Evolutionary conservation across 2,113 vertebrate genomes (phyloP).

Genomic region (Campylomormyrus numenius): DNA sequence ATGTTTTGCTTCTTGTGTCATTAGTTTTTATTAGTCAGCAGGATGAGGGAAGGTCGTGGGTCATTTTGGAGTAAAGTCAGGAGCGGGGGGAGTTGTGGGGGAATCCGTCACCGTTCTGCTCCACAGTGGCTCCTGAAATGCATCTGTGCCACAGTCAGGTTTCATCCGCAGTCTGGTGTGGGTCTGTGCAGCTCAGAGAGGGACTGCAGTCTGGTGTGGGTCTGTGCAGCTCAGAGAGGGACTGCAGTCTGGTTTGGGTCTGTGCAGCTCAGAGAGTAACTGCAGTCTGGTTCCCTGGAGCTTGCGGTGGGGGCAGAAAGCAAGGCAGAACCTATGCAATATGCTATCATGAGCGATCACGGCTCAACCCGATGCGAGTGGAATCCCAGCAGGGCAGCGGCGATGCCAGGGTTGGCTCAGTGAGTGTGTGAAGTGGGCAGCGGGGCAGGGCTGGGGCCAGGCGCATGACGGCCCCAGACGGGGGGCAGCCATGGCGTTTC

Average conservation of each 20-base stretch:
- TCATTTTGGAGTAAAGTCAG: background rate
- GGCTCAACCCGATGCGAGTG: background rate
- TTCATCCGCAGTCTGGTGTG: background rate
- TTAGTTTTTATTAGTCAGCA: background rate
- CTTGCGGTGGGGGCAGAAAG: background rate
- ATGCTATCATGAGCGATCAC: conserved; percentile 17
- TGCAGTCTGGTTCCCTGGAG: background rate
- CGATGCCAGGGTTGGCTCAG: background rate
- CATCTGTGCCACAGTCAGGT: background rate
- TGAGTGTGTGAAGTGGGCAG: conserved; percentile 4
- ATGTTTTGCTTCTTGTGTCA: background rate
- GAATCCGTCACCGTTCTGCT: background rate
- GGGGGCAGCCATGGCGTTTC: conserved; percentile 7
- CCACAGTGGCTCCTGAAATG: background rate
- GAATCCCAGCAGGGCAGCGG: background rate
- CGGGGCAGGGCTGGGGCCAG: conserved; percentile 11
- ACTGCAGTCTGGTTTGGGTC: background rate
- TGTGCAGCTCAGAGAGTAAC: background rate
- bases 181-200: background rate
- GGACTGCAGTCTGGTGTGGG: background rate
- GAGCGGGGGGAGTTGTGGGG: background rate
- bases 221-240: background rate
- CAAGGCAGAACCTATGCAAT: conserved; percentile 10
- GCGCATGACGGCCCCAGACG: conserved; percentile 13
- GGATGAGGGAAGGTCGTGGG: background rate